These are phyloP conservation scores for Molorchus minor DNA, from an alignment of 2,888 invertebrate species.

Conservation along the genomic window DNA sequence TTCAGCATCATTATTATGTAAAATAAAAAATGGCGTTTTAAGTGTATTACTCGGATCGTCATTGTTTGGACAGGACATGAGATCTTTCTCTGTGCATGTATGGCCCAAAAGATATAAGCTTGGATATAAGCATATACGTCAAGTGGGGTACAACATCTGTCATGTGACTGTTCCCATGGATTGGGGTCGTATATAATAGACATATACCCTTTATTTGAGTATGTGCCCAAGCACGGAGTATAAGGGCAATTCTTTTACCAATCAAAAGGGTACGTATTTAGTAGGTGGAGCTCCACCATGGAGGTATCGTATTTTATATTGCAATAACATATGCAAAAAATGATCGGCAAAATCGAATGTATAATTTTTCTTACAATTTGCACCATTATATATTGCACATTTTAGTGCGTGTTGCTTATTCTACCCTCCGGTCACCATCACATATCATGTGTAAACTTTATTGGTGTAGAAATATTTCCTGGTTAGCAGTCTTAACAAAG, in stretches of 20 bases:
- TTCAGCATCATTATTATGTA: constrained; percentile 31
- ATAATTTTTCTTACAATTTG: constrained; percentile 11
- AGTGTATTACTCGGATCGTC: constrained; percentile 46
- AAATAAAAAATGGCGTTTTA: constrained; percentile 45
- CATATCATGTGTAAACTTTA: constrained; percentile 16
- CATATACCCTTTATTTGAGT: constrained; percentile 53
- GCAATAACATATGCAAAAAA: constrained; percentile 27
- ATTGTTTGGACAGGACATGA: constrained; percentile 45
- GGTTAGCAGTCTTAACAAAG: constrained; percentile 17
- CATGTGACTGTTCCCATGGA: constrained; percentile 53
- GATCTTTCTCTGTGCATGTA: constrained; percentile 27
- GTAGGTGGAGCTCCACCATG: constrained; percentile 48
- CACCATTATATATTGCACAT: constrained; percentile 1
- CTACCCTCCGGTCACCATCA: constrained; percentile 8
- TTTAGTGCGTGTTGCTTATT: constrained; percentile 11
- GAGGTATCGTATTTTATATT: constrained; percentile 35
- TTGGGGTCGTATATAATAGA: constrained; percentile 51
- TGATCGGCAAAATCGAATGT: constrained; percentile 11
- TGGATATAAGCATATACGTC: constrained; percentile 45
- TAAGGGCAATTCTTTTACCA: constrained; percentile 51
- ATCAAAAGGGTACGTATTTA: constrained; percentile 52
- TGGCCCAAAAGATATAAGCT: constrained; percentile 39
- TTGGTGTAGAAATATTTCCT: constrained; percentile 14
- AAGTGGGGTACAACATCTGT: constrained; percentile 54
- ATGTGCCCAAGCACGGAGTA: constrained; percentile 46